Percentiles rank a stretch among this genome's conserved stretches.
phyloP scores from a whole-genome alignment of 2,797 vertebrate genomes.

The Naso thynnoides region DNA sequence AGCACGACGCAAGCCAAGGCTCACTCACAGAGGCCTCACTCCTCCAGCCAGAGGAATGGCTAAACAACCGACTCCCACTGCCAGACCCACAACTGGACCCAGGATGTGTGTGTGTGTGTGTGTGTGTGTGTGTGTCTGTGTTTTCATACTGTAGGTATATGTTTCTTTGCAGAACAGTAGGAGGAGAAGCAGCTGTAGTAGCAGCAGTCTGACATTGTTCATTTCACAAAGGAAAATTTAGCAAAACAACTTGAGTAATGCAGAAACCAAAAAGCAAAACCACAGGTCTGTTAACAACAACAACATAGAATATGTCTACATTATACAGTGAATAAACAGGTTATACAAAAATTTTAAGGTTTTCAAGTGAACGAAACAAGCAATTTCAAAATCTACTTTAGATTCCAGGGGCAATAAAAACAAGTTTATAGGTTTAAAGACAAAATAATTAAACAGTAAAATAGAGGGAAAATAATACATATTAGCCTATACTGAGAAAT shows the following conservation, averaged over 20 bases:
- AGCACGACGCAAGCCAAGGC: conserved; percentile 60
- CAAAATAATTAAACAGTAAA: too few relatives aligned
- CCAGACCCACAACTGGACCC: conserved; percentile 54
- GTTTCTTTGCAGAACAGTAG: conserved; percentile 31
- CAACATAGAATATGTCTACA: neutral
- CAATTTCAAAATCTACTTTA: neutral
- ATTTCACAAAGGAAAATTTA: conserved; percentile 16
- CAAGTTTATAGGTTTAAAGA: too few relatives aligned
- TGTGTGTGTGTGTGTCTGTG: too few relatives aligned
- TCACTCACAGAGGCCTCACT: conserved; percentile 70
- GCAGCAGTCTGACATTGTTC: conserved; percentile 11
- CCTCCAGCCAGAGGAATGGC: conserved; percentile 81
- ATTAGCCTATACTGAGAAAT: neutral
- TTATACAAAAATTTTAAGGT: neutral
- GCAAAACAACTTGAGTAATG: neutral
- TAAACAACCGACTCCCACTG: conserved; percentile 76
- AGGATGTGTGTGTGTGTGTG: conserved; percentile 10
- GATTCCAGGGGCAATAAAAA: too few relatives aligned
- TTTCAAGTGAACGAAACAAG: neutral
- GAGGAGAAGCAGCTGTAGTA: conserved; percentile 11
- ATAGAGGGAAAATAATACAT: neutral
- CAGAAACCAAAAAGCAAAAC: neutral
- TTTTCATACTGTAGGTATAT: neutral
- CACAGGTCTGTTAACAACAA: neutral
- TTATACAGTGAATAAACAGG: neutral